phyloP scores from a whole-genome alignment of 2,888 invertebrate species.

The Lapara coniferarum region DNA sequence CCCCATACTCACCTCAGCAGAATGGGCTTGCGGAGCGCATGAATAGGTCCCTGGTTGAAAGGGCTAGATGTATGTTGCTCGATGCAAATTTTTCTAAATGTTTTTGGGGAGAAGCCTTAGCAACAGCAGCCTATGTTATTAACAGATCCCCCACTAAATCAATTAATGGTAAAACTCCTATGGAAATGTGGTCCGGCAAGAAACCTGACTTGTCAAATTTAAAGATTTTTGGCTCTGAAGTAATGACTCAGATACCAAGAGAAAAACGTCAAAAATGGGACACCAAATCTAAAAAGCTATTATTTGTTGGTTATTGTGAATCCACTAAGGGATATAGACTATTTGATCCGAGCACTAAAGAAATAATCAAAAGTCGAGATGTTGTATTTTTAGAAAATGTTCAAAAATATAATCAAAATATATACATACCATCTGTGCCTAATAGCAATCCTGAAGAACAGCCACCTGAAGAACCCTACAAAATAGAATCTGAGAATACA shows the following conservation, averaged over 20 bases:
- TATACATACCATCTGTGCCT: not conserved
- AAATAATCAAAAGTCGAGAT: not conserved
- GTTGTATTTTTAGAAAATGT: not conserved
- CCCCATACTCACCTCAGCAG: not conserved
- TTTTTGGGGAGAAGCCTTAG: conserved; percentile 23
- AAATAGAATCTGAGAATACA: not conserved
- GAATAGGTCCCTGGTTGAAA: conserved; percentile 14
- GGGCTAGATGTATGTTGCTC: conserved; percentile 8
- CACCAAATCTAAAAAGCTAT: not conserved
- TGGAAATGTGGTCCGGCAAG: not conserved
- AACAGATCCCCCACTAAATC: conserved; percentile 14
- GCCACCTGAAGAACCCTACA: not conserved
- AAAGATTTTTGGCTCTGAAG: not conserved
- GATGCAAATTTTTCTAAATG: conserved; percentile 23
- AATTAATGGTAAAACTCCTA: not conserved
- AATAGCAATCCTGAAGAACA: not conserved
- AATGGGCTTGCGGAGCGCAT: not conserved
- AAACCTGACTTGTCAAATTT: not conserved
- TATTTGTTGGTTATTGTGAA: not conserved
- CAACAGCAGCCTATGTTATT: conserved; percentile 24
- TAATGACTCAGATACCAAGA: not conserved
- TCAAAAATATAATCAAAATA: not conserved
- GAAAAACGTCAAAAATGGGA: too few species aligned
- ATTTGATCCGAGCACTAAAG: not conserved
- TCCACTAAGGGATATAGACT: not conserved